Conservation (phyloP, 2,888 invertebrate species). For the Rugalucina vietnamica region DNA sequence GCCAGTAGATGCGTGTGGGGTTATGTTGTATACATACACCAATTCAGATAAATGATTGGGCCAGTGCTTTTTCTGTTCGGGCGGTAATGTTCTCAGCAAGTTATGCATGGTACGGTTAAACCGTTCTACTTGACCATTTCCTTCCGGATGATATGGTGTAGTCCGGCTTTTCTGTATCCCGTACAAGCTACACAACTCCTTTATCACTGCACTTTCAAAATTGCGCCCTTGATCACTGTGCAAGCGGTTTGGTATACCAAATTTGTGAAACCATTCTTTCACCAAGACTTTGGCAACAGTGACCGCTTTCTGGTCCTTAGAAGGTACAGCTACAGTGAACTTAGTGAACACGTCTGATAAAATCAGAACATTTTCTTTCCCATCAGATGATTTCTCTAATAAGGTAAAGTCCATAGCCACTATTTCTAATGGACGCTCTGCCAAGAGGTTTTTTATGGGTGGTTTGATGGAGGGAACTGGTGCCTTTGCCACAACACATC, state of each 20-base stretch:
- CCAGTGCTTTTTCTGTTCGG: neutral
- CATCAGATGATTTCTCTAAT: conserved; percentile 53
- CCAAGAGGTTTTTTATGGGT: conserved; percentile 40
- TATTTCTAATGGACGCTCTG: conserved; percentile 48
- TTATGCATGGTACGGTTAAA: neutral
- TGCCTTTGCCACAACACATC: conserved; percentile 49
- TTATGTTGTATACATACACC: too few species aligned
- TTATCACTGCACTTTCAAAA: neutral
- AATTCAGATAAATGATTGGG: too few species aligned
- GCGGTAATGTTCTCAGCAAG: neutral
- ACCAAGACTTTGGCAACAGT: neutral
- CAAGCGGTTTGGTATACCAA: conserved; percentile 47
- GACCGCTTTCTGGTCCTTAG: conserved; percentile 49
- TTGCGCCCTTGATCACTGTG: neutral
- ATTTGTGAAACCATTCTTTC: conserved; percentile 58
- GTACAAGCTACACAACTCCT: neutral
- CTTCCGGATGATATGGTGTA: neutral
- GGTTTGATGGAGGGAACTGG: conserved; percentile 23
- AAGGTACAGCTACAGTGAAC: conserved; percentile 44
- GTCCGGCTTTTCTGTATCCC: neutral
- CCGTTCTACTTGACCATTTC: neutral
- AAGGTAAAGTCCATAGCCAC: conserved; percentile 59
- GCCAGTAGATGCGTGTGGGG: too few species aligned
- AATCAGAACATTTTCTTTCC: conserved; percentile 55
- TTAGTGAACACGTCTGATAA: conserved; percentile 56